Base-by-base conservation (phyloP, 2,113 vertebrate genomes). In the Bambusicola thoracicus region DNA sequence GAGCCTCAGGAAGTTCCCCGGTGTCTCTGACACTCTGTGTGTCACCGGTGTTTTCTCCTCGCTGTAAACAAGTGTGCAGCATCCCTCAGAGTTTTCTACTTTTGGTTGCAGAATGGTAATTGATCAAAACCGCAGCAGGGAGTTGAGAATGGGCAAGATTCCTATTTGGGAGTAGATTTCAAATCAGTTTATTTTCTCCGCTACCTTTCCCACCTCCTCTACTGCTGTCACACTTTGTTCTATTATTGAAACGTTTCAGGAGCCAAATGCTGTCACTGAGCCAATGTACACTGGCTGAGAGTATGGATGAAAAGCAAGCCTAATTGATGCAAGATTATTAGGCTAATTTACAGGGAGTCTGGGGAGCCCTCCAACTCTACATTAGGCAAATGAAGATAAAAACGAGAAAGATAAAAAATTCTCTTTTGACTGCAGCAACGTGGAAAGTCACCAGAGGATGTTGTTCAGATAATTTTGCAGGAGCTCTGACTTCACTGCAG, bases 281-380 rank as follows among this genome's bases (percentile, higher is more conserved):
- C 90, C 81, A 89, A 2, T 5, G 51, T n/a, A 25, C 30, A 16
- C 61, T 75, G 66, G 61, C 81, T 85, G 22, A 66, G 78, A 85
- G 68, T 73, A 76, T 17, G 70, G 85, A 91, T 87, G 62, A 95
- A 91, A 89, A 92, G 70, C 56, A 75, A 72, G 62, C 40, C 51
- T 95, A 81, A 96, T 93, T 96, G 89, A 95, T 90, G 80, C 86
- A 79, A 93, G 81, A 93, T 88, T 89, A 92, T 84, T 95, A 90
- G 77, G 48, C 77, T 49, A 91, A 92, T 92, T 94, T 72, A 84
- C 66, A 90, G 93, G 40, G 58, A 94, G 86, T 93, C 88, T 94
- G 73, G 75, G 80, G 92, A 94, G 38, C 13, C 34, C 49, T 93
- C 49, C 77, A 83, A 73, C 32, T 58, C 62, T 81, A 4, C 59